Base-by-base conservation (phyloP, 2,797 vertebrate species). In the Neoniphon sammara region DNA sequence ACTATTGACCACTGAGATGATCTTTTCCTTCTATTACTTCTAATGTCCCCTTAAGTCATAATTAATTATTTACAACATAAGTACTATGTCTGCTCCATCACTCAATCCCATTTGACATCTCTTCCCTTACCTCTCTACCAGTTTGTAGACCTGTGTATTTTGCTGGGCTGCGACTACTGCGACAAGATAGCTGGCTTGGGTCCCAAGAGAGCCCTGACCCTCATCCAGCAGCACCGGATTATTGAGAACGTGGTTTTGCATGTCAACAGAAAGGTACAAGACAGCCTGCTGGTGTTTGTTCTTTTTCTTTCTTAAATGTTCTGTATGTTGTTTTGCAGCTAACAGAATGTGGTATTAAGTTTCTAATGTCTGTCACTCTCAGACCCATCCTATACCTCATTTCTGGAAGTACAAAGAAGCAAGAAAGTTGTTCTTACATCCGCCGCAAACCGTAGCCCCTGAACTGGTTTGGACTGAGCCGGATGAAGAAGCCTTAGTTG, bases 111-210 rank as follows among this genome's bases (percentile, higher is more conserved):
- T 42, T 17, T 44, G 42, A 17, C 14, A 14, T 44, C 12, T 49
- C 62, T 67, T 34, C 49, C 27, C 25, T 23, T n/a, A 9, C 34
- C 62, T 75, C 53, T 36, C 42, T 75, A 30, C 27, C 52, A 96
- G 95, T 95, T 96, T 90, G 94, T 96, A 12, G 95, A 96, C 81
- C 90, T 96, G 69, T 96, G 95, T 71, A 95, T 96, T 81, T 77
- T 96, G 77, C 78, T 96, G 87, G 95, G 95, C 54, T 96, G 95
- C 34, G 95, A 96, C 83, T 96, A 96, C 72, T 95, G 94, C 62
- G 90, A 91, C 6, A 96, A 95, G 83, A 95, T 96, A 9, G 17
- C 61, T 0, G 93, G 93, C 20, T 49, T 96, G 34, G 95, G 95
- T n/a, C 92, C 91, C 0, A 95, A 84, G 44, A 94, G 84, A 85